Base-by-base conservation (phyloP, 2,888 invertebrate species). In the Cryptocheilus praepositus region DNA sequence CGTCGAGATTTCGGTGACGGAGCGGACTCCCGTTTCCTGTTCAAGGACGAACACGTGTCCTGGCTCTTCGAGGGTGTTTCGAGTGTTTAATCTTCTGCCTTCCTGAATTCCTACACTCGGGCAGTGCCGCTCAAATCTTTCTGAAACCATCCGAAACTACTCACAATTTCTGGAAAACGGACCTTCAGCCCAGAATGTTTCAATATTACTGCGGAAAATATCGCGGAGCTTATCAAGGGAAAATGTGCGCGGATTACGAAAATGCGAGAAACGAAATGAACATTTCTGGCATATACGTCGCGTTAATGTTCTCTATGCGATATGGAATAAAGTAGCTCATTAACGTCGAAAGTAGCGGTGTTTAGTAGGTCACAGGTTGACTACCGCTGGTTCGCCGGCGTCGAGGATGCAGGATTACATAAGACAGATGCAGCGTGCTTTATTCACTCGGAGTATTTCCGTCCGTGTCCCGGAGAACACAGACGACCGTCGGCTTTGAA, bases 11-110 rank as follows among this genome's bases (percentile, higher is more conserved):
- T 56, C 22, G 65, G n/a, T 46, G 61, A 36, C 57, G 18, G 36
- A 15, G 22, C 62, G 61, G 19, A 56, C 55, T 59, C 45, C 65
- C 65, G 63, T 57, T 78, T 77, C 69, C 74, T 67, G 72, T 55
- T 61, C 64, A 77, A 74, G 72, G 74, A 74, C 60, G 52, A 70
- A 71, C 80, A 77, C 67, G 64, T 77, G 77, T 49, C 70, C 63
- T 44, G 43, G 54, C 21, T 71, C 61, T 67, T 64, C 25, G 46
- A 45, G 74, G 68, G 56, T 21, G 53, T 68, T 67, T 67, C 54
- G 64, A 53, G 44, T 61, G 65, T 53, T 64, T 53, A 15, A 57
- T 15, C 57, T n/a, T 16, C 45, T 49, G 64, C 61, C 64, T 21
- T 68, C 60, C 58, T 46, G 16, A 18, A n/a, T 57, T 7, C 21